Evolutionary conservation across 2,888 invertebrate genomes (phyloP), one percentile per base, ranked within the genome.

Genomic region (Lasioglossum zephyrum): DNA sequence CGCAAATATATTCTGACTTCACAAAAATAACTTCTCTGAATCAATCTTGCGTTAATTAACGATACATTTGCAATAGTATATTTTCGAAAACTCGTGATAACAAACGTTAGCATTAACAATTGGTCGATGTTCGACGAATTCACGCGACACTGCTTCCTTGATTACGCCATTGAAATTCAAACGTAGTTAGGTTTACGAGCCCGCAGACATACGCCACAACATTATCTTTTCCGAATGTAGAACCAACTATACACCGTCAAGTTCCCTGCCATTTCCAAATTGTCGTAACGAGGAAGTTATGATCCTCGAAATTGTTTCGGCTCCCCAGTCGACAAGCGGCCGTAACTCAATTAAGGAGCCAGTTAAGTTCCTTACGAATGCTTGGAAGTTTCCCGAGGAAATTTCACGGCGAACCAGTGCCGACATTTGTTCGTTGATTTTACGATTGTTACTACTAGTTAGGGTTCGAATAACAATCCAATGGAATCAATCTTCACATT

Each of bases 111-210:
- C 5, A 18, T 47, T 47, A 47, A 16, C 16, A 63, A 13, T 63
- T 6, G 6, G 18, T 9, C 2, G 36, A 16, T 31, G 39, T 47
- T 4, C 4, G 8, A 8, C 60, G 44, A 47, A 66, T 69, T 26
- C 5, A 36, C n/a, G 53, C 11, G 16, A 11, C 2, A 11, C 39
- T 1, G 4, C 9, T 74, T 60, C 60, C 84, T 90, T 87, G 84
- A 92, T 93, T 91, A 89, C 76, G 88, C 86, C 84, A 85, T 90
- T 82, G 60, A 63, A 63, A 60, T 60, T 26, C 9, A 86, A 89
- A 89, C 83, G 77, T 83, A 57, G 89, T 93, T 90, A 90, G 63
- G 76, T 49, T 60, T 39, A 39, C 1, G 66, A 36, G 41, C 36
- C 60, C 13, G 47, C 31, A 36, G 0, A 57, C 60, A 63, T 60